Evolutionary conservation across 2,888 invertebrate genomes (phyloP).

Genomic region (Gastracanthus pulcherrimus): DNA sequence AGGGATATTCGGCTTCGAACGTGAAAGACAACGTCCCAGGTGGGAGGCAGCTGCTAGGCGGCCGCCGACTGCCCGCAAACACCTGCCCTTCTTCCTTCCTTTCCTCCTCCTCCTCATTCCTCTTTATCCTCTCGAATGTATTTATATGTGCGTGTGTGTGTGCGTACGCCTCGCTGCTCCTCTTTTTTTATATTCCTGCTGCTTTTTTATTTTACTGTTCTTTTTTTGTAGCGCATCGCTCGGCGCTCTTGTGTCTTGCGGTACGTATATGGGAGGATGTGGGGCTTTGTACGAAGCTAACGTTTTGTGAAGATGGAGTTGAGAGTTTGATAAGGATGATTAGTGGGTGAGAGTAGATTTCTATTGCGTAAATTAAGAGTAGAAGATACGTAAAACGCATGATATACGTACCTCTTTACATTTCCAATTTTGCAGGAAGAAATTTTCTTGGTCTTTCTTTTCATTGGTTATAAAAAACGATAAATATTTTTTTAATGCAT

Average conservation of each 20-base stretch:
- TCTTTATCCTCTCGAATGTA: background rate
- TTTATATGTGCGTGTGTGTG: background rate
- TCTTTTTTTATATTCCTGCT: conserved; percentile 15
- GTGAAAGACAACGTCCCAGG: conserved; percentile 68
- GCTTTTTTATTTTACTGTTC: background rate
- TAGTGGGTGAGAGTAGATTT: too few relatives aligned
- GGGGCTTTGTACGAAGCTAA: background rate
- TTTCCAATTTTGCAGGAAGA: too few relatives aligned
- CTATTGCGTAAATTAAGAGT: too few relatives aligned
- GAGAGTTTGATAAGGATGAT: too few relatives aligned
- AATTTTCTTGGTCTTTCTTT: too few relatives aligned
- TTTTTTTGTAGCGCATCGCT: background rate
- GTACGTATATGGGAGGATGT: background rate
- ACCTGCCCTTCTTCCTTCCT: conserved; percentile 71
- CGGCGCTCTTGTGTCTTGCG: background rate
- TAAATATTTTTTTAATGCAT: too few relatives aligned
- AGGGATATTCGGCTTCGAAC: conserved; percentile 28
- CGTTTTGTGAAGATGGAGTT: too few relatives aligned
- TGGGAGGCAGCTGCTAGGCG: conserved; percentile 77
- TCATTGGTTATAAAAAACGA: too few relatives aligned
- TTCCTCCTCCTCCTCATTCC: conserved; percentile 39
- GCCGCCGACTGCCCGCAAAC: conserved; percentile 67
- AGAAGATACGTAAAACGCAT: too few relatives aligned
- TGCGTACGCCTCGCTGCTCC: background rate
- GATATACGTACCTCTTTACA: too few relatives aligned